phyloP scores from a whole-genome alignment of 2,113 vertebrate species.

The Hassar affinis region DNA sequence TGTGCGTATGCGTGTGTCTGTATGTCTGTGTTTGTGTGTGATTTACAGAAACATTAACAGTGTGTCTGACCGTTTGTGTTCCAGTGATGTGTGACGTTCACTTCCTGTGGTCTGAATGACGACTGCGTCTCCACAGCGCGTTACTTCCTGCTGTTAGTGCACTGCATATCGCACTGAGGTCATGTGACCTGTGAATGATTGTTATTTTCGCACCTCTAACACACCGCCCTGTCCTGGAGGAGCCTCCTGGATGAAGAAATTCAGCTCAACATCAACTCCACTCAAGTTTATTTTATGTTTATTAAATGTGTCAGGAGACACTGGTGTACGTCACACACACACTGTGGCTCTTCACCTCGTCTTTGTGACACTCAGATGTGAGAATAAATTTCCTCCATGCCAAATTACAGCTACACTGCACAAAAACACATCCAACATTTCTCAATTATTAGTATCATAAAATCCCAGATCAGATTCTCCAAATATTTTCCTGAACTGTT shows the following conservation, averaged over 20 bases:
- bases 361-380: background rate
- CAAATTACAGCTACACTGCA: background rate
- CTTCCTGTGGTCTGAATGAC: background rate
- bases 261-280: background rate
- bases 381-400: background rate
- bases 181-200: background rate
- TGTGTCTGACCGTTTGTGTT: constrained; percentile 11
- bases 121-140: background rate
- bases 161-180: background rate
- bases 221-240: background rate
- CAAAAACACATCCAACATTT: background rate
- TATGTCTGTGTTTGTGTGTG: background rate
- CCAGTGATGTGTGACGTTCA: background rate
- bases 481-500: background rate
- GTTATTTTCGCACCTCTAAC: background rate
- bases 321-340: background rate
- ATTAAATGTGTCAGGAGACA: background rate
- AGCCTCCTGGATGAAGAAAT: background rate
- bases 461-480: background rate
- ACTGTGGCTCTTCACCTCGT: background rate
- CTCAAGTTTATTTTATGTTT: background rate
- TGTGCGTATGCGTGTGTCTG: background rate
- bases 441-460: background rate
- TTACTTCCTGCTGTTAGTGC: background rate
- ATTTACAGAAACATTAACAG: background rate